Percentiles rank a stretch among this genome's conserved stretches.
These are phyloP conservation scores for Eupithecia pulchellata DNA, from an alignment of 2,888 invertebrate genomes.

Conservation along the genomic window DNA sequence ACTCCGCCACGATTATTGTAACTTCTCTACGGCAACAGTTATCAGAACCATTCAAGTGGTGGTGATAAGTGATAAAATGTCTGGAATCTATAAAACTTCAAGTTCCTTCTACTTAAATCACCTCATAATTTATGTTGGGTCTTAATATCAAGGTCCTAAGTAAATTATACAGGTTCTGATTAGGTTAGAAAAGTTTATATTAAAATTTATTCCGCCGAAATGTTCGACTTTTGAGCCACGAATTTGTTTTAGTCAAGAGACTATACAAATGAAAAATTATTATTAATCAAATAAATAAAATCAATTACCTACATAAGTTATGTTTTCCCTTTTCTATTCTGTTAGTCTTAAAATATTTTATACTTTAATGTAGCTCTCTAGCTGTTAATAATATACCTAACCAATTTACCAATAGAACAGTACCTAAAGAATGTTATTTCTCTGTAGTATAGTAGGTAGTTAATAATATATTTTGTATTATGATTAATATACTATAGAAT, in stretches of 20 bases:
- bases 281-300: conserved; percentile 23
- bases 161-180: conserved; percentile 86
- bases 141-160: conserved; percentile 63
- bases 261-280: conserved; percentile 45
- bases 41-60: conserved; percentile 81
- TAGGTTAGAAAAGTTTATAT: conserved; percentile 75
- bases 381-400: conserved; percentile 42
- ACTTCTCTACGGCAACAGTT: conserved; percentile 70
- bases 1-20: conserved; percentile 41
- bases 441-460: conserved; percentile 45
- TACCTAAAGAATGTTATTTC: conserved; percentile 66
- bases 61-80: conserved; percentile 78
- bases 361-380: conserved; percentile 62
- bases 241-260: conserved; percentile 60
- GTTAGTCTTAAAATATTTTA: conserved; percentile 35
- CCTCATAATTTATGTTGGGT: conserved; percentile 84
- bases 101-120: conserved; percentile 84
- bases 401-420: conserved; percentile 58
- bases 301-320: background rate
- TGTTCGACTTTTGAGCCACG: conserved; percentile 68
- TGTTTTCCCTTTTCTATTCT: conserved; percentile 39
- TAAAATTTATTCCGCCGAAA: conserved; percentile 67
- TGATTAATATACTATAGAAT: conserved; percentile 68
- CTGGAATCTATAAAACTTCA: conserved; percentile 68
- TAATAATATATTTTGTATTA: conserved; percentile 51